These are phyloP conservation scores for Drosophila chauvacae DNA, from an alignment of 1,140 invertebrate species.

Conservation along the genomic window DNA sequence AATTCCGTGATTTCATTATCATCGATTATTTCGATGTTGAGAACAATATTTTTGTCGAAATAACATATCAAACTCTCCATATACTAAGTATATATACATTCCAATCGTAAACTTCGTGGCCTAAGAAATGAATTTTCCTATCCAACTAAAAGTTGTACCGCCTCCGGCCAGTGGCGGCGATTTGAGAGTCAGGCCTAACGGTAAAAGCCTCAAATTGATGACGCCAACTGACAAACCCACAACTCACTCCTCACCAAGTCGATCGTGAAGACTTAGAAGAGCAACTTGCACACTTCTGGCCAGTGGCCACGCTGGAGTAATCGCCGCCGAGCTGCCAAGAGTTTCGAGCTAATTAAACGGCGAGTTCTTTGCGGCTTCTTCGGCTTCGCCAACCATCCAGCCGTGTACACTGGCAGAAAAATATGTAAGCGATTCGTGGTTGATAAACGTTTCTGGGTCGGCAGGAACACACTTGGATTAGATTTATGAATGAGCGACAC, in stretches of 20 bases:
- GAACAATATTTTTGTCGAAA: too few species aligned
- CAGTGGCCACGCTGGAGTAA: constrained; percentile 70
- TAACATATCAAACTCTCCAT: neutral
- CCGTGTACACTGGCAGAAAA: constrained; percentile 47
- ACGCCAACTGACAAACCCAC: constrained; percentile 51
- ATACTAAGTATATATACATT: neutral
- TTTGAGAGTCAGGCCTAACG: constrained; percentile 64
- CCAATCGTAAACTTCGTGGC: too few species aligned
- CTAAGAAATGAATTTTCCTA: constrained; percentile 1
- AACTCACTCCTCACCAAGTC: constrained; percentile 16
- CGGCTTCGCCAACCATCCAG: constrained; percentile 1
- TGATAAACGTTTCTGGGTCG: constrained; percentile 64
- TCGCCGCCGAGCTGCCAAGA: constrained; percentile 32
- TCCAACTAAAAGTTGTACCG: constrained; percentile 40
- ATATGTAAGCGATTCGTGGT: constrained; percentile 3
- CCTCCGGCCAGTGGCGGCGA: constrained; percentile 39
- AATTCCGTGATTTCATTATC: neutral
- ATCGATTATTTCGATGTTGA: neutral
- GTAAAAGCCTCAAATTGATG: constrained; percentile 76
- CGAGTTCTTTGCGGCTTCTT: constrained; percentile 40
- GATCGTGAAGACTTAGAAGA: constrained; percentile 46
- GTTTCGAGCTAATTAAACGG: constrained; percentile 67
- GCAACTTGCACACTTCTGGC: constrained; percentile 61
- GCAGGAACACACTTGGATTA: constrained; percentile 44
- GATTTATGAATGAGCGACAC: constrained; percentile 59